Evolutionary conservation across 2,797 vertebrate genomes (phyloP), one percentile per base, ranked within the genome.

Genomic region (Crocodylus rhombifer): DNA sequence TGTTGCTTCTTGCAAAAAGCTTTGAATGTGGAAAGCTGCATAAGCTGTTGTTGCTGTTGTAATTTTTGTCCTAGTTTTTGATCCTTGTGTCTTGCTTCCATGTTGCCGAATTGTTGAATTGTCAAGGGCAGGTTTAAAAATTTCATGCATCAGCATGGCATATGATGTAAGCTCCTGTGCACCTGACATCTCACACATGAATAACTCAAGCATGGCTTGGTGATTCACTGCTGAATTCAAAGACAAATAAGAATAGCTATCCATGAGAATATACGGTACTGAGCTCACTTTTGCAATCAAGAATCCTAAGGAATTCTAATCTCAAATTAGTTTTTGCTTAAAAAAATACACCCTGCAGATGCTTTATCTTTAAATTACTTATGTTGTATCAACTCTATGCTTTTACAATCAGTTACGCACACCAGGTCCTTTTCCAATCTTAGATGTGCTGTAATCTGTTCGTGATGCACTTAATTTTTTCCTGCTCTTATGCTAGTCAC

Each of bases 111-210:
- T 92, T 95, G 92, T 94, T 95, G 75, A 82, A 86, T 93, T 97
- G 96, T 95, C 89, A 97, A 97, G 94, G 92, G 94, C 91, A 97
- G 91, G 87, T 91, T 97, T 96, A 96, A 97, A 97, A 92, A 95
- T 96, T 95, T 96, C 91, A 97, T 96, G 89, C 92, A 87, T 84
- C 2, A 16, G 86, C 89, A 95, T 96, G 94, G 90, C 87, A 77
- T 86, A 92, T 95, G 94, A 92, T 96, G 74, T 95, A 97, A 97
- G 94, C 90, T 96, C 90, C 95, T 86, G 56, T 79, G 80, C 95
- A 95, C 95, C 95, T 97, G 94, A 96, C 88, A 96, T 94, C 91
- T 94, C 94, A 96, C 28, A 78, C 82, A 88, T 76, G 82, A 96
- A 80, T 20, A 81, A 93, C 83, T 93, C 79, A 86, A 94, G 90